Base-by-base conservation (phyloP, 2,113 vertebrate genomes). In the Pomatorhinus ruficollis region DNA sequence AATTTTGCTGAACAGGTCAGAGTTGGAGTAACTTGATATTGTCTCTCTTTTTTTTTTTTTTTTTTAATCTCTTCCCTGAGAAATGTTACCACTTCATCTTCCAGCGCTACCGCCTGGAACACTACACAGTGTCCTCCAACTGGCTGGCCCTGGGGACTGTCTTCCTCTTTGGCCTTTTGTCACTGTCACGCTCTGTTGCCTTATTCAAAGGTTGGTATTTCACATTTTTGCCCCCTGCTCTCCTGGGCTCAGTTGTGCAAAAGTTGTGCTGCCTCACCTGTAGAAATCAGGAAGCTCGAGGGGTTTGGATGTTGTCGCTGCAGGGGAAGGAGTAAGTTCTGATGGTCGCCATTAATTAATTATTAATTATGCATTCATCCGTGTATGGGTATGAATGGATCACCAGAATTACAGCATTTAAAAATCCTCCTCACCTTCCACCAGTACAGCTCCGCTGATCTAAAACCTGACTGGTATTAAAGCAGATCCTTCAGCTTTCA, bases 11-110 rank as follows among this genome's bases (percentile, higher is more conserved):
- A 27, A 12, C 4, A 1, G 31, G 2, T 12, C 21, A 23, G 60
- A 75, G 12, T 27, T 31, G 22, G 50, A 87, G 5, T 85, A 56
- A 65, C 50, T 72, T 61, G 8, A 4, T 19, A 1, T 54, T 50
- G 21, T 50, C 33, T 75, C 59, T 71, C 5, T 50, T 14, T 33
- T 17, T 52, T 31, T 50, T 50, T 50, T 50, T 28, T 28, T n/a
- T 50, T 47, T 75, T 31, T 5, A 82, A 79, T 79, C 53, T 96
- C 75, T 83, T 17, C 68, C 90, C 82, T 83, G 98, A 99, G 99
- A 99, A 99, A 98, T 99, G 99, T 95, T 99, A 99, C 98, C 99
- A 99, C 97, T 99, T 99, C 97, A 92, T 99, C 86, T 99, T 99
- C 98, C 99, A 99, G 95, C 98, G 99, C 27, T 99, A 99, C 92